These are phyloP conservation scores for Orientallactaga bullata DNA, from an alignment of 2,113 vertebrate genomes.

Conservation along the genomic window DNA sequence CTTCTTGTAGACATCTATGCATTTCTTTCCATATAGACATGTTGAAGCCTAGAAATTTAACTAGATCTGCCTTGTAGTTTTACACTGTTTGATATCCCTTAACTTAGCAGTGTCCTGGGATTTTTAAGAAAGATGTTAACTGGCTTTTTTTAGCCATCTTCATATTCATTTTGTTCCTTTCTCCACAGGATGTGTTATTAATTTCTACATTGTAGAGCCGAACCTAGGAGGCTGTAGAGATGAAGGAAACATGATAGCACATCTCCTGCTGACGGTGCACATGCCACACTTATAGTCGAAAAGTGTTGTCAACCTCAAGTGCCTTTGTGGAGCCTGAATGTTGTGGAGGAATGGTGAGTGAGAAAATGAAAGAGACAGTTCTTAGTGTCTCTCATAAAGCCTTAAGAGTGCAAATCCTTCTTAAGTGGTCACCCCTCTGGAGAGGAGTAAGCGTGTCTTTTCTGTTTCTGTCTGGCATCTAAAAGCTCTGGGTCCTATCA, in stretches of 20 bases:
- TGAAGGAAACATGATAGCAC: not conserved
- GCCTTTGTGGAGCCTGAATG: not conserved
- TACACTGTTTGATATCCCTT: not conserved
- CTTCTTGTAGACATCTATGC: not conserved
- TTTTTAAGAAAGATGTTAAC: not conserved
- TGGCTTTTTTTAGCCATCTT: not conserved
- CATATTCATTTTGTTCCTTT: constrained; percentile 21
- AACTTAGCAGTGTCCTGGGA: not conserved
- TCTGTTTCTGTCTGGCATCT: not conserved
- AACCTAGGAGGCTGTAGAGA: not conserved
- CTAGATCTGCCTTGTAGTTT: not conserved
- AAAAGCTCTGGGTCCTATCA: not conserved
- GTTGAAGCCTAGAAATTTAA: not conserved
- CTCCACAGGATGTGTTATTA: not conserved
- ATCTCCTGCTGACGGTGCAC: not conserved
- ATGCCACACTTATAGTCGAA: not conserved
- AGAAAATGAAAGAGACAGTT: not conserved
- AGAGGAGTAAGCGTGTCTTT: constrained; percentile 29
- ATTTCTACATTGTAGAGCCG: constrained; percentile 27
- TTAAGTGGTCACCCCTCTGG: not conserved
- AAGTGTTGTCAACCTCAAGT: constrained; percentile 31
- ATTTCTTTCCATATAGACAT: not conserved
- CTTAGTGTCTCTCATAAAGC: not conserved
- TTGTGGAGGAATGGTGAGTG: not conserved
- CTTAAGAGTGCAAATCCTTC: constrained; percentile 28